Base-by-base conservation (phyloP, 2,113 vertebrate species). In the Cynopterus brachyotis region DNA sequence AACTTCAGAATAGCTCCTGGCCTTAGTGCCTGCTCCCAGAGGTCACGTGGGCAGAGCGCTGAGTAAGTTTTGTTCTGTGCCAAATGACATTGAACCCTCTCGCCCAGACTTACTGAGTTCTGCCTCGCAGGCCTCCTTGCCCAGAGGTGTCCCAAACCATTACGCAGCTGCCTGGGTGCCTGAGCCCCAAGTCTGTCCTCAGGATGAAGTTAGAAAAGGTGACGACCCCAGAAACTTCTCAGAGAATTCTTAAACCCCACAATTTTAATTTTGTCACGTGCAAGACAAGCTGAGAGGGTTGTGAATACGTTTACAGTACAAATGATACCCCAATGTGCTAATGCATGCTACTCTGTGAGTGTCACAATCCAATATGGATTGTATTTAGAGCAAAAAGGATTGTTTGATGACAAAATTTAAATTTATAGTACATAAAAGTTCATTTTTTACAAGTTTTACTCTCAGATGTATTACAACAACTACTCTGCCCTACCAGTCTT, bases 331-430 rank as follows among this genome's bases (percentile, higher is more conserved):
- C 86, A 13, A 5, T 42, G 55, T 60, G 30, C 79, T 67, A 92
- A 84, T 45, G 59, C 9, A 53, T 91, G 91, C n/a, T 45, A 66
- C 40, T 81, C 73, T 55, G 35, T 53, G 26, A 88, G 66, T 69
- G 55, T 26, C 64, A 26, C 67, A 59, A 75, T 86, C 62, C 84
- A 97, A 76, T 79, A 85, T 16, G 94, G 78, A 94, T 97, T 96
- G 94, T 69, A 91, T 82, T 95, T 86, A 69, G 28, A 91, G 62
- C 50, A 91, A 85, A 96, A 96, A 86, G 70, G 96, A 85, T 85
- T 78, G 96, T 95, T 95, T 80, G 60, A 96, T 90, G 93, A 84
- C 67, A 97, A 96, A 89, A 92, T 92, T 90, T 94, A 81, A 95
- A 96, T 95, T 76, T 93, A 83, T 45, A 89, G 76, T 81, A 83